These are phyloP conservation scores for Triplophysa tibetana DNA, from an alignment of 2,113 vertebrate species.

Conservation along the genomic window DNA sequence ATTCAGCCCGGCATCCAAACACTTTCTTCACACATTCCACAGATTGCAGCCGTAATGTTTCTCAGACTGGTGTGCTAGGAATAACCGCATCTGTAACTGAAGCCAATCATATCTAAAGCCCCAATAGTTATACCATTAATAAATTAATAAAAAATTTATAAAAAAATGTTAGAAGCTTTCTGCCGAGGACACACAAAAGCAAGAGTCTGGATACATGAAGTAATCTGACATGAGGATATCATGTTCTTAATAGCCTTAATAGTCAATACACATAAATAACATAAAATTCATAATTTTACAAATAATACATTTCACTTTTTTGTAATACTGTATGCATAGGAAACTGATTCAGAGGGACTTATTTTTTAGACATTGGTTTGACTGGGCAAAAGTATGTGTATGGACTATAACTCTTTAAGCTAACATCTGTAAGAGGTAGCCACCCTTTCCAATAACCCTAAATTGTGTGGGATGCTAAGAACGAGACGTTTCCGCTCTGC, in stretches of 20 bases:
- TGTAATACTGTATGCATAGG: too few relatives aligned
- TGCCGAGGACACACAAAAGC: constrained; percentile 1
- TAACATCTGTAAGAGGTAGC: not conserved
- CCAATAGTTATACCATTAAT: constrained; percentile 14
- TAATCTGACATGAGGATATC: not conserved
- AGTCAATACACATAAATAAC: too few relatives aligned
- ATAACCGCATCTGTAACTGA: constrained; percentile 24
- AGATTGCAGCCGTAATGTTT: constrained; percentile 31
- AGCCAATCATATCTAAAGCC: constrained; percentile 24
- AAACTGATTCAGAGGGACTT: too few relatives aligned
- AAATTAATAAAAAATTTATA: constrained; percentile 43
- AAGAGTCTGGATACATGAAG: constrained; percentile 18
- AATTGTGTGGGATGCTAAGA: constrained; percentile 10
- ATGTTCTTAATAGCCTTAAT: not conserved
- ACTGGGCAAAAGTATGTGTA: not conserved
- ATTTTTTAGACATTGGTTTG: not conserved
- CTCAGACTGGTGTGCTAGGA: constrained; percentile 32
- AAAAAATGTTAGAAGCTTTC: not conserved
- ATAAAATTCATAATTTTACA: too few relatives aligned
- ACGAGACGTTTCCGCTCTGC: not conserved
- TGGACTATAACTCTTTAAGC: not conserved
- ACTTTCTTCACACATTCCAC: constrained; percentile 53
- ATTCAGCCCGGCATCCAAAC: constrained; percentile 34
- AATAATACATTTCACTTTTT: too few relatives aligned
- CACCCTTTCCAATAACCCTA: constrained; percentile 20